Conservation (phyloP, 2,888 invertebrate genomes). For the Zele albiditarsus region DNA sequence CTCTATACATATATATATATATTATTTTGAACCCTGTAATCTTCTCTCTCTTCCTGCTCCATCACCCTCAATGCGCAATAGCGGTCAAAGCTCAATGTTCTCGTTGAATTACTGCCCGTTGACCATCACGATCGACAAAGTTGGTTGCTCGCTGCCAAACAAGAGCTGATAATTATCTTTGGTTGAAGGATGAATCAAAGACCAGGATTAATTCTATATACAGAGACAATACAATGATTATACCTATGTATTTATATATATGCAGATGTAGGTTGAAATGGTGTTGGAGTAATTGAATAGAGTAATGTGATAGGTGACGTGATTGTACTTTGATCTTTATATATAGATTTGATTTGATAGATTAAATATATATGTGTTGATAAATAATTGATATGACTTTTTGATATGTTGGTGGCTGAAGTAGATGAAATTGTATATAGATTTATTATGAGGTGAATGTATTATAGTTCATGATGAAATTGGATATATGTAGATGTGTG, state of each 20-base stretch:
- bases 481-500: too few relatives aligned
- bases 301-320: not conserved
- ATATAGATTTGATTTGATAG: too few relatives aligned
- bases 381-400: not conserved
- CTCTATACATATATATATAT: not conserved
- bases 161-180: not conserved
- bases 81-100: slow-evolving; percentile 30
- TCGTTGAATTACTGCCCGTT: slow-evolving; percentile 35
- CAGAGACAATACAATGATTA: not conserved
- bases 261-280: not conserved
- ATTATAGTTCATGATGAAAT: too few relatives aligned
- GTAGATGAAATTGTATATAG: too few relatives aligned
- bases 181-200: slow-evolving; percentile 3
- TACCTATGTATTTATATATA: not conserved
- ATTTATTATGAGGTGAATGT: not conserved
- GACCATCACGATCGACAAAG: slow-evolving; percentile 19
- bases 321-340: not conserved
- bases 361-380: not conserved
- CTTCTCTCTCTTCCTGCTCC: slow-evolving; percentile 11
- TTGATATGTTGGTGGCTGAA: too few relatives aligned
- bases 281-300: not conserved
- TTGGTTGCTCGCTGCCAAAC: slow-evolving; percentile 12
- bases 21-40: slow-evolving; percentile 2
- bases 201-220: slow-evolving; percentile 7
- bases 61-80: slow-evolving; percentile 27